These are phyloP conservation scores for Drymonia ruficornis DNA, from an alignment of 2,888 invertebrate species.

Conservation along the genomic window DNA sequence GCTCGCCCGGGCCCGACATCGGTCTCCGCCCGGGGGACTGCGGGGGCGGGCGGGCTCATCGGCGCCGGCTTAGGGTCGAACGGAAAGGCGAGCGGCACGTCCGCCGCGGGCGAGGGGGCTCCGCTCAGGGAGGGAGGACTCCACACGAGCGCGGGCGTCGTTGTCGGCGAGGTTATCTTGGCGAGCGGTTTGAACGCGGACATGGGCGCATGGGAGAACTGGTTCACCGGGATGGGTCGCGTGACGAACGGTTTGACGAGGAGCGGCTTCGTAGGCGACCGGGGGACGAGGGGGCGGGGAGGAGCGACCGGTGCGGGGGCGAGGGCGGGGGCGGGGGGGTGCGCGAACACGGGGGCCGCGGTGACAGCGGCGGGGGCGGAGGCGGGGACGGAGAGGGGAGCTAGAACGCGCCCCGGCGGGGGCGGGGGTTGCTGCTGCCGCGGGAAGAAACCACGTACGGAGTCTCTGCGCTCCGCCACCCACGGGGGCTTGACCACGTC, in stretches of 20 bases:
- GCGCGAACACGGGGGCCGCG: slow-evolving; percentile 7
- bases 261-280: slow-evolving; percentile 60
- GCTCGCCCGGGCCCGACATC: slow-evolving; percentile 72
- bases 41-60: slow-evolving; percentile 40
- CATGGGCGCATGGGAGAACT: slow-evolving; percentile 91
- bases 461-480: slow-evolving; percentile 66
- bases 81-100: slow-evolving; percentile 47
- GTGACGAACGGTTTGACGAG: slow-evolving; percentile 77
- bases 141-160: slow-evolving; percentile 68
- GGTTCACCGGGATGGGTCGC: slow-evolving; percentile 87
- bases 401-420: slow-evolving; percentile 14
- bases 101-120: slow-evolving; percentile 57
- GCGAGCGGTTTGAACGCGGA: slow-evolving; percentile 89
- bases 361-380: slow-evolving; percentile 22
- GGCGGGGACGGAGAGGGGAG: slow-evolving; percentile 22
- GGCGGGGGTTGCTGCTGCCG: slow-evolving; percentile 31
- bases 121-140: slow-evolving; percentile 69
- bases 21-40: slow-evolving; percentile 76
- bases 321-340: slow-evolving; percentile 20
- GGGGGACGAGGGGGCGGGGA: slow-evolving; percentile 43
- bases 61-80: slow-evolving; percentile 44
- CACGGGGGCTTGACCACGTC: slow-evolving; percentile 74
- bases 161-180: slow-evolving; percentile 67
- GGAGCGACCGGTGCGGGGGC: slow-evolving; percentile 22
- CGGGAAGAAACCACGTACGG: slow-evolving; percentile 40